Conservation (phyloP, 2,888 invertebrate genomes). For the Allacma fusca region DNA sequence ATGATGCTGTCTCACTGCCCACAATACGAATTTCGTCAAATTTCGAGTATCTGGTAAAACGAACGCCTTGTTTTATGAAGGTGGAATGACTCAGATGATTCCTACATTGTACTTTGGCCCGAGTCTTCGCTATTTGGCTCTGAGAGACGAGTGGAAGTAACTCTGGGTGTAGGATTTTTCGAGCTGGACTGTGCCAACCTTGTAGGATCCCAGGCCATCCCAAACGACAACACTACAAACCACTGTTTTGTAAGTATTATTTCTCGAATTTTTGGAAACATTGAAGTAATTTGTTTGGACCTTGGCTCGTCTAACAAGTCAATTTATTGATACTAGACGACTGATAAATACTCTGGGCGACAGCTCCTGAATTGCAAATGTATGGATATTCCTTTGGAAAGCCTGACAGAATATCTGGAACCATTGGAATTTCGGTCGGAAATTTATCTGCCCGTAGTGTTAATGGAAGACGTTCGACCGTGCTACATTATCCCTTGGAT, state of each 20-base stretch:
- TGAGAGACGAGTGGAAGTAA: not conserved
- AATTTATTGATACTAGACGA: no score
- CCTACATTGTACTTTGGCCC: constrained; percentile 5
- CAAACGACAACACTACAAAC: not conserved
- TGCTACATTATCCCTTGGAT: constrained; percentile 26
- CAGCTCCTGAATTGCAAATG: not conserved
- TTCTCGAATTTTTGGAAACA: not conserved
- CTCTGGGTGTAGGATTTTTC: not conserved
- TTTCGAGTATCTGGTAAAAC: no score
- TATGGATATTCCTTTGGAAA: not conserved
- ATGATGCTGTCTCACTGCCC: no score
- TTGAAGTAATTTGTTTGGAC: no score
- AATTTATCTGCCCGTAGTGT: not conserved
- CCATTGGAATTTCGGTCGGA: constrained; percentile 6
- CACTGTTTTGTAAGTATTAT: not conserved
- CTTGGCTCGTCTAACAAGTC: no score
- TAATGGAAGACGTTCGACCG: not conserved
- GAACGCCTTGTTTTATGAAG: not conserved
- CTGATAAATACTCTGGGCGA: not conserved
- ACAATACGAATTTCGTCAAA: no score
- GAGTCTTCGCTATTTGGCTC: not conserved
- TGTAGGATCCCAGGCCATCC: not conserved
- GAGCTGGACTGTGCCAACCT: not conserved
- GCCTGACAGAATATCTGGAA: not conserved
- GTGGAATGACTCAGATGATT: not conserved